phyloP scores from a whole-genome alignment of 2,113 vertebrate genomes.

The Callaeas wilsoni region DNA sequence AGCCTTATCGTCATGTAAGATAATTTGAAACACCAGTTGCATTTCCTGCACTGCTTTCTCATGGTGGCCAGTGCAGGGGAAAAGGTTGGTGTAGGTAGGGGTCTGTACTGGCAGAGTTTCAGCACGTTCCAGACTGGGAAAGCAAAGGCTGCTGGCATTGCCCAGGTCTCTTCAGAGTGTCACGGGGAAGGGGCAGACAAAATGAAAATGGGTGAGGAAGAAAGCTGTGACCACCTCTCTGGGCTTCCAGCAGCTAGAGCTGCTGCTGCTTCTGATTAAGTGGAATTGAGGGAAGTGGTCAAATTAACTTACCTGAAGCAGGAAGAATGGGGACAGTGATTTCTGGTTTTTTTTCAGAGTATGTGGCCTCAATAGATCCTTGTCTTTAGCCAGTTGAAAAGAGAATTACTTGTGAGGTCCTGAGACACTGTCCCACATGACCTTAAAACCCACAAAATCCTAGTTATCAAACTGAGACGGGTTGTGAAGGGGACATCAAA shows the following conservation, averaged over 20 bases:
- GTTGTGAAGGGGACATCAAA: not conserved
- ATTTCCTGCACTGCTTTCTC: not conserved
- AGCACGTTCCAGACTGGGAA: not conserved
- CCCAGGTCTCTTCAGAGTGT: not conserved
- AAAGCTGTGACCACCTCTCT: not conserved
- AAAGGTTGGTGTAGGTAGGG: not conserved
- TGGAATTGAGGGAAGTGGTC: not conserved
- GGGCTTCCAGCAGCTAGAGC: not conserved
- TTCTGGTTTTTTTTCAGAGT: not conserved
- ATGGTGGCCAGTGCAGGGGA: not conserved
- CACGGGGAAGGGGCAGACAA: not conserved
- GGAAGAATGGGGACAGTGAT: not conserved
- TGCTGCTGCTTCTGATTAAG: not conserved
- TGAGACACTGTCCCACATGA: not conserved
- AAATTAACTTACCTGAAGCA: not conserved
- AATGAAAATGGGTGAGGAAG: not conserved
- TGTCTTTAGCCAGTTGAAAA: not conserved
- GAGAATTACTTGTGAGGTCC: not conserved
- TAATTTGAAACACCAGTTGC: not conserved
- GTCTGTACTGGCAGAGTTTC: not conserved
- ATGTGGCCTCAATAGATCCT: not conserved
- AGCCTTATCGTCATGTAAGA: not conserved
- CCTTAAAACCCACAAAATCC: not conserved
- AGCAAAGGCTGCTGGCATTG: not conserved
- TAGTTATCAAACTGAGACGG: not conserved